A percentile compares a stretch with the other conserved stretches of the same genome.
These are phyloP conservation scores for Vulpes lagopus DNA, from an alignment of 2,113 vertebrate species.

Conservation along the genomic window DNA sequence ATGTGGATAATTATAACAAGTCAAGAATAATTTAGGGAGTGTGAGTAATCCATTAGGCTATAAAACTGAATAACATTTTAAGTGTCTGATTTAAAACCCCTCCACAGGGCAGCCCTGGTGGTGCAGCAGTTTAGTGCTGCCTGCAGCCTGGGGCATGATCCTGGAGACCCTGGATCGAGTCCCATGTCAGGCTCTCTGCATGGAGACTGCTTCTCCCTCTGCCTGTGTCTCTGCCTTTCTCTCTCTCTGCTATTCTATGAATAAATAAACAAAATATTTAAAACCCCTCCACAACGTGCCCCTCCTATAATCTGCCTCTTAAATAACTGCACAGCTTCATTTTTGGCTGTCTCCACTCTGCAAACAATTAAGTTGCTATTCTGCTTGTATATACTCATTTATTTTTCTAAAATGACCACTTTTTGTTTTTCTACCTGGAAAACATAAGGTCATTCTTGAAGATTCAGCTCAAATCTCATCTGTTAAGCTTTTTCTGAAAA, in stretches of 20 bases:
- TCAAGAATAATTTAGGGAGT: neutral
- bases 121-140: fast-evolving
- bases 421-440: neutral
- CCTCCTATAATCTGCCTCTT: neutral
- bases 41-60: neutral
- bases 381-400: neutral
- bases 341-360: neutral
- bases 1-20: neutral
- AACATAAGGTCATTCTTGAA: neutral
- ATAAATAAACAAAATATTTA: neutral
- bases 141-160: too few species aligned
- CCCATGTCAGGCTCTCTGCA: too few species aligned
- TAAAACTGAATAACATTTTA: neutral
- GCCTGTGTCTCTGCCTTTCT: too few species aligned
- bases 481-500: neutral
- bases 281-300: neutral
- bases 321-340: neutral
- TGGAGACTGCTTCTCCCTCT: too few species aligned
- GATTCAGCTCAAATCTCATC: neutral
- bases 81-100: neutral
- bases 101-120: neutral
- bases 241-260: too few species aligned
- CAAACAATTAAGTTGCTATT: neutral
- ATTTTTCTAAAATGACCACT: neutral
- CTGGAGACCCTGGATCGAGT: too few species aligned